Evolutionary conservation across 2,113 vertebrate genomes (phyloP).

Genomic region (Xiphophorus maculatus): DNA sequence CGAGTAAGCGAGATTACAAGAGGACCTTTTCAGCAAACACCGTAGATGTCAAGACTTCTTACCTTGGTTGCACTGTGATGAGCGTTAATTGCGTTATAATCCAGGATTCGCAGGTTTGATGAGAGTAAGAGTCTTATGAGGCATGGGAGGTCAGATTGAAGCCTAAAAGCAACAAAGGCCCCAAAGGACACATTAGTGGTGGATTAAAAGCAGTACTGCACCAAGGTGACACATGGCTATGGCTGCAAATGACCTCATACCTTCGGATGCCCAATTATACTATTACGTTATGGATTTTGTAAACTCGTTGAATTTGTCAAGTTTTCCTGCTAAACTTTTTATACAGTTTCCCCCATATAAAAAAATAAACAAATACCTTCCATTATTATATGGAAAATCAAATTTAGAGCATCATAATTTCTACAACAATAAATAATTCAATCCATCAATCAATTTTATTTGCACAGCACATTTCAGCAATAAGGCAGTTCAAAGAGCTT

Average conservation of each 20-base stretch:
- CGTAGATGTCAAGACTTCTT: constrained; percentile 76
- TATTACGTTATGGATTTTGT: too few species aligned
- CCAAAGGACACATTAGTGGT: constrained; percentile 67
- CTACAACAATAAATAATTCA: background rate
- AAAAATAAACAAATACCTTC: too few species aligned
- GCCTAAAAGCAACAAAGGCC: constrained; percentile 66
- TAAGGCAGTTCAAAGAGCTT: too few species aligned
- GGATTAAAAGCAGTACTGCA: constrained; percentile 42
- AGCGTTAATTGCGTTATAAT: constrained; percentile 81
- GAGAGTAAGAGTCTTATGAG: constrained; percentile 85
- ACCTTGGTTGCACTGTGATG: constrained; percentile 77
- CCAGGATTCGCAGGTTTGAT: constrained; percentile 67
- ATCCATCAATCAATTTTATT: too few species aligned
- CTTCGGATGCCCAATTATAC: background rate
- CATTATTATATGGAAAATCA: too few species aligned
- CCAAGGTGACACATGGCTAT: background rate
- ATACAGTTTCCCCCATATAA: too few species aligned
- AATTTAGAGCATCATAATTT: too few species aligned
- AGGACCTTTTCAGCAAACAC: constrained; percentile 16
- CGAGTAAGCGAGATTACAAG: constrained; percentile 36
- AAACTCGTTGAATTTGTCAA: too few species aligned
- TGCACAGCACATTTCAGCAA: too few species aligned
- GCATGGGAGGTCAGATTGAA: constrained; percentile 80
- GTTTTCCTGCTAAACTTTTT: too few species aligned
- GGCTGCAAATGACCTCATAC: background rate